Evolutionary conservation across 1,140 invertebrate genomes (phyloP).

Genomic region (Pogonomyrmex barbatus): DNA sequence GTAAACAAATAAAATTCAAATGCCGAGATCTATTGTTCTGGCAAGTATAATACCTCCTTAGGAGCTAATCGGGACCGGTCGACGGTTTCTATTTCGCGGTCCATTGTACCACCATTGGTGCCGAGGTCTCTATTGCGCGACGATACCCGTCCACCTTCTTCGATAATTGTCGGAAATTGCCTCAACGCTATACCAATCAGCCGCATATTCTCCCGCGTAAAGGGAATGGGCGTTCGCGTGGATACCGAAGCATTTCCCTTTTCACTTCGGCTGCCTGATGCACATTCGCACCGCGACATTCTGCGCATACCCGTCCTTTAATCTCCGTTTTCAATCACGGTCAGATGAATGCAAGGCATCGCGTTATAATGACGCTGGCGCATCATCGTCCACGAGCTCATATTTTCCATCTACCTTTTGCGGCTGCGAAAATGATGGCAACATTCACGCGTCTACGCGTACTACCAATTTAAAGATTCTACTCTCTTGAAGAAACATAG

Average conservation of each 20-base stretch:
- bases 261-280: not conserved
- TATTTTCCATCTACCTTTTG: not conserved
- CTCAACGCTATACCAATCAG: constrained; percentile 79
- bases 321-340: constrained; percentile 70
- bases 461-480: constrained; percentile 24
- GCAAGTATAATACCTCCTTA: not conserved
- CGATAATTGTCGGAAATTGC: constrained; percentile 82
- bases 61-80: constrained; percentile 31
- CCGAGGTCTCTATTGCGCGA: constrained; percentile 18
- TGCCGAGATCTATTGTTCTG: constrained; percentile 42
- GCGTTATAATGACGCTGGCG: not conserved
- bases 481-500: not conserved
- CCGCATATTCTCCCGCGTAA: constrained; percentile 73
- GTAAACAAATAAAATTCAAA: constrained; percentile 26
- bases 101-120: constrained; percentile 71
- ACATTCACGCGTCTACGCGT: not conserved
- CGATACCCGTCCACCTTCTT: constrained; percentile 68
- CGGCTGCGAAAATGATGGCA: not conserved
- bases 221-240: constrained; percentile 21
- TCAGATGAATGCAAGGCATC: not conserved
- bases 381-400: not conserved
- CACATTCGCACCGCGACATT: not conserved
- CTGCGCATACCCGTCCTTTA: constrained; percentile 36
- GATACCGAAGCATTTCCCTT: constrained; percentile 60
- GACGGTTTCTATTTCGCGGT: constrained; percentile 69